These are phyloP conservation scores for Coelopa pilipes DNA, from an alignment of 2,888 invertebrate genomes.

Conservation along the genomic window DNA sequence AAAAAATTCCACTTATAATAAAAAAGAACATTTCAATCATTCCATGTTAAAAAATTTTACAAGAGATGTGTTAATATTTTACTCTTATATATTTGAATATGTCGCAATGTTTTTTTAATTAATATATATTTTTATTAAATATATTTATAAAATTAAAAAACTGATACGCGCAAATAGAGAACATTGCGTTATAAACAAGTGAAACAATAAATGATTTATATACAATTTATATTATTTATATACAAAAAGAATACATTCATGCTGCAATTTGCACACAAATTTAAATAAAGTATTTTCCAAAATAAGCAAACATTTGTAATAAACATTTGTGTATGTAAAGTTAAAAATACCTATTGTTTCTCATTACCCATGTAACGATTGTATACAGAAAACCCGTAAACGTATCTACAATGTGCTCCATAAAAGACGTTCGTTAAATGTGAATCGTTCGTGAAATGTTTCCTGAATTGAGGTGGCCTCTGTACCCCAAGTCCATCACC, in stretches of 20 bases:
- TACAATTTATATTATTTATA: conserved; percentile 60
- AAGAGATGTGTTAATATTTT: conserved; percentile 41
- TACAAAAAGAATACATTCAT: conserved; percentile 51
- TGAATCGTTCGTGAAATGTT: not conserved
- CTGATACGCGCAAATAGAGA: conserved; percentile 41
- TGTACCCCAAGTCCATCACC: not conserved
- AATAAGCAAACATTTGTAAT: conserved; percentile 36
- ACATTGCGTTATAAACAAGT: conserved; percentile 9
- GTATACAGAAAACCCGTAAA: not conserved
- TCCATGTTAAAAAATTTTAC: conserved; percentile 40
- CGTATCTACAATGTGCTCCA: too few relatives aligned
- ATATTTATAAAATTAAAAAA: conserved; percentile 41
- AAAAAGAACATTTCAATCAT: conserved; percentile 34
- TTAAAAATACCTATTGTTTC: too few relatives aligned
- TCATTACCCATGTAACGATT: not conserved
- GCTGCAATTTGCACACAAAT: conserved; percentile 60
- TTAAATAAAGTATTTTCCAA: conserved; percentile 60
- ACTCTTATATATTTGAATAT: conserved; percentile 34
- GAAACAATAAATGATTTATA: conserved; percentile 47
- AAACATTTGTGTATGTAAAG: conserved; percentile 19
- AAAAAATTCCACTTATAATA: conserved; percentile 4
- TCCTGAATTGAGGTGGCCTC: not conserved
- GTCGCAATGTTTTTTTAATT: conserved; percentile 42
- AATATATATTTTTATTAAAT: conserved; percentile 43
- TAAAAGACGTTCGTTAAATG: not conserved